Conservation (phyloP, 1,140 invertebrate species). For the Scaptodrosophila lebanonensis region DNA sequence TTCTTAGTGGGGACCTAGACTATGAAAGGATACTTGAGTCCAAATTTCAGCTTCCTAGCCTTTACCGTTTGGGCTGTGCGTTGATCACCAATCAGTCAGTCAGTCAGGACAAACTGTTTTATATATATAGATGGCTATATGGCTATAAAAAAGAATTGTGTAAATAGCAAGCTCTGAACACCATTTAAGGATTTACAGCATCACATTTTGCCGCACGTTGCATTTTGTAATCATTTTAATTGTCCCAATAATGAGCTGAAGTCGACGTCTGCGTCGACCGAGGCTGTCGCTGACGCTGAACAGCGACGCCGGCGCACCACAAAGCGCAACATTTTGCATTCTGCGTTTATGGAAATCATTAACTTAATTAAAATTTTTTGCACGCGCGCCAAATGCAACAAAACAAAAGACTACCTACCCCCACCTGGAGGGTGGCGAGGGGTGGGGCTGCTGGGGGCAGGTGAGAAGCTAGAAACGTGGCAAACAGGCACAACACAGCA, state of each 20-base stretch:
- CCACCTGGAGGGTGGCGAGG: not conserved
- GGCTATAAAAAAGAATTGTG: conserved; percentile 22
- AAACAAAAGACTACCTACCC: conserved; percentile 20
- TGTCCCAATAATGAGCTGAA: conserved; percentile 57
- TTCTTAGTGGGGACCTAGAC: no score
- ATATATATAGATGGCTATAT: no score
- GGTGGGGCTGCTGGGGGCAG: conserved; percentile 1
- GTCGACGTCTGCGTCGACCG: not conserved
- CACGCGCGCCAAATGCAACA: conserved; percentile 42
- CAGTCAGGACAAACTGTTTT: no score
- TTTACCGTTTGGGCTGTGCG: no score
- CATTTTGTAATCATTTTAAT: conserved; percentile 70
- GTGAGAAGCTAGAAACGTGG: no score
- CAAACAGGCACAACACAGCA: no score
- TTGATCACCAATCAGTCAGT: no score
- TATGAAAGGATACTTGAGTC: no score
- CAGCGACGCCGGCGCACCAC: no score
- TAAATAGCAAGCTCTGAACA: conserved; percentile 37
- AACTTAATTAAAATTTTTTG: conserved; percentile 74
- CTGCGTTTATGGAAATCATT: conserved; percentile 68
- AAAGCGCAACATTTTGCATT: conserved; percentile 23
- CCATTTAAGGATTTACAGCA: not conserved
- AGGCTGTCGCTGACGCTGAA: not conserved
- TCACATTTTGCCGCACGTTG: conserved; percentile 18
- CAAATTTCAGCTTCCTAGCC: no score